These are phyloP conservation scores for Clivina fossor DNA, from an alignment of 2,888 invertebrate species.

Conservation along the genomic window DNA sequence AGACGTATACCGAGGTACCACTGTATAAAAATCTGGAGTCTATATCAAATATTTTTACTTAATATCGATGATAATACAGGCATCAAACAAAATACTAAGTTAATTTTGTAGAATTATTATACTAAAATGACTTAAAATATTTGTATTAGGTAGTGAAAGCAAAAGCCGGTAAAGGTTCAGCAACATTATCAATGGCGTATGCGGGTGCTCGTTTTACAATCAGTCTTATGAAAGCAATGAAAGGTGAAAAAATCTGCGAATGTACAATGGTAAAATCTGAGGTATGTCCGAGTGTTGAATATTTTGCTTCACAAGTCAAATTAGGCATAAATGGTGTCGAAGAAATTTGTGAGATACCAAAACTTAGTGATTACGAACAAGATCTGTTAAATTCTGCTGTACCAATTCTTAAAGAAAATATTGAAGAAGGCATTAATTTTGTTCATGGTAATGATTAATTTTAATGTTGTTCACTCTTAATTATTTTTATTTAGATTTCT, in stretches of 20 bases:
- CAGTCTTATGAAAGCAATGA: conserved; percentile 81
- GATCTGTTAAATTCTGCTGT: conserved; percentile 82
- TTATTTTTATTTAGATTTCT: no score
- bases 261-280: conserved; percentile 90
- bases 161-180: conserved; percentile 98
- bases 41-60: no score
- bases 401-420: conserved; percentile 91
- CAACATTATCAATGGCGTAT: conserved; percentile 97
- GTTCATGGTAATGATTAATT: conserved; percentile 53
- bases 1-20: no score
- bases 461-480: no score
- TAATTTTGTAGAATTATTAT: no score
- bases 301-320: conserved; percentile 90
- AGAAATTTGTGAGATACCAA: conserved; percentile 91
- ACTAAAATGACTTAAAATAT: no score
- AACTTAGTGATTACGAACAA: conserved; percentile 79
- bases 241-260: conserved; percentile 85
- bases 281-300: conserved; percentile 78
- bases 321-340: conserved; percentile 88
- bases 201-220: conserved; percentile 92
- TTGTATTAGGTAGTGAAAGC: conserved; percentile 79
- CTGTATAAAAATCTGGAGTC: no score
- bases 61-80: no score
- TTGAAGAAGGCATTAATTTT: conserved; percentile 92
- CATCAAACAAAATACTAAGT: no score